Base-by-base conservation (phyloP, 2,888 invertebrate genomes). In the Cephonodes hylas region DNA sequence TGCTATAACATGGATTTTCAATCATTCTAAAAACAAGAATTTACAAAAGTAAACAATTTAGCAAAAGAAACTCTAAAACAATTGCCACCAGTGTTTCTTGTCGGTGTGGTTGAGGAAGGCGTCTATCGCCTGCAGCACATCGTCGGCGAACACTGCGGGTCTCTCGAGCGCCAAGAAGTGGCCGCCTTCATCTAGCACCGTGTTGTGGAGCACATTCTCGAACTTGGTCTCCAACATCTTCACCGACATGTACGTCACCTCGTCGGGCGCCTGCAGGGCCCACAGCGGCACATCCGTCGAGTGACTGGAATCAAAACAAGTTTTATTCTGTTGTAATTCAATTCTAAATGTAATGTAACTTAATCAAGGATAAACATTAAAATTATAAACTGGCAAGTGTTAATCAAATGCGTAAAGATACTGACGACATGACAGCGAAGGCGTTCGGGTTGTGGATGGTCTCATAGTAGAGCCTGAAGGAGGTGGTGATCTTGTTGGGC, bases 141-240 rank as follows among this genome's bases (percentile, higher is more conserved):
- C 56, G 1, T 60, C 20, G 0, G 62, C 53, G 22, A 62, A 63
- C 3, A 46, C 8, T 8, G 56, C 13, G 0, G 65, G 65, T 23
- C n/a, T 44, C 42, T 66, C 65, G 45, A 66, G 0, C 2, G 65
- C 63, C 0, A 66, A 18, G 60, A 63, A 66, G 31, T 66, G 65
- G 0, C 65, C 65, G 2, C 63, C 63, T 2, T 63, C 62, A 1
- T 60, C 23, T 3, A 60, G 13, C 3, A 61, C 59, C 0, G 63
- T 66, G 3, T 53, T n/a, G 20, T 63, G 53, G 1, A 60, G 23
- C 0, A 66, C 45, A 46, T 66, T 66, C 0, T 38, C 27, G 42
- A 25, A 66, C 22, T 66, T 66, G 31, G 60, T 60, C 56, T n/a
- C 22, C n/a, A 66, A 27, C 44, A 62, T 60, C 10, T 10, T 8